These are phyloP conservation scores for Eulacestoma nigropectus DNA, from an alignment of 2,113 vertebrate genomes.

Conservation along the genomic window DNA sequence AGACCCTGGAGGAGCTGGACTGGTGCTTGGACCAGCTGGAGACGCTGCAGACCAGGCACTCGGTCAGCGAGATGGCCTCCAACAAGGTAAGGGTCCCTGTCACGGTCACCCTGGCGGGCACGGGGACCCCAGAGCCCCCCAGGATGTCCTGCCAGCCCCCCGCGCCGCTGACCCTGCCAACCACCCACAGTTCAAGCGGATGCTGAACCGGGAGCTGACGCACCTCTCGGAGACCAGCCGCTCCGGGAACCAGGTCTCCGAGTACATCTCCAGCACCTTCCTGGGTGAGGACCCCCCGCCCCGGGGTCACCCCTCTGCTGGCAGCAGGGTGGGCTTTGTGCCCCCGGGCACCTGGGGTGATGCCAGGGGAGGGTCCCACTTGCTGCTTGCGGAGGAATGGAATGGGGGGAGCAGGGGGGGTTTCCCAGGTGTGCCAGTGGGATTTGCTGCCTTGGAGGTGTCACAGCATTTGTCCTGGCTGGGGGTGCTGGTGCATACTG, in stretches of 20 bases:
- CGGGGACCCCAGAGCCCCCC: neutral
- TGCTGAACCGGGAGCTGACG: conserved; percentile 89
- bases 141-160: neutral
- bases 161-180: neutral
- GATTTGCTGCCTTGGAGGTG: neutral
- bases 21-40: conserved; percentile 96
- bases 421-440: neutral
- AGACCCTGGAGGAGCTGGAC: conserved; percentile 92
- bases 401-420: rapidly evolving
- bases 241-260: conserved; percentile 91
- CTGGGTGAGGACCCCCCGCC: conserved; percentile 70
- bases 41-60: conserved; percentile 85
- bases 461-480: neutral
- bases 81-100: conserved; percentile 63
- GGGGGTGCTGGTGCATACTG: neutral
- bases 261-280: conserved; percentile 90
- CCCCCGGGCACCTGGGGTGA: neutral
- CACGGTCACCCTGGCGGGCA: rapidly evolving
- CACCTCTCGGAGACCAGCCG: conserved; percentile 92
- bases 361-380: rapidly evolving
- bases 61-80: conserved; percentile 77
- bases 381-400: neutral
- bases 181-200: conserved; percentile 85
- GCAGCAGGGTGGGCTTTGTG: neutral
- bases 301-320: neutral